Base-by-base conservation (phyloP, 2,888 invertebrate genomes). In the Xestobium rufovillosum region DNA sequence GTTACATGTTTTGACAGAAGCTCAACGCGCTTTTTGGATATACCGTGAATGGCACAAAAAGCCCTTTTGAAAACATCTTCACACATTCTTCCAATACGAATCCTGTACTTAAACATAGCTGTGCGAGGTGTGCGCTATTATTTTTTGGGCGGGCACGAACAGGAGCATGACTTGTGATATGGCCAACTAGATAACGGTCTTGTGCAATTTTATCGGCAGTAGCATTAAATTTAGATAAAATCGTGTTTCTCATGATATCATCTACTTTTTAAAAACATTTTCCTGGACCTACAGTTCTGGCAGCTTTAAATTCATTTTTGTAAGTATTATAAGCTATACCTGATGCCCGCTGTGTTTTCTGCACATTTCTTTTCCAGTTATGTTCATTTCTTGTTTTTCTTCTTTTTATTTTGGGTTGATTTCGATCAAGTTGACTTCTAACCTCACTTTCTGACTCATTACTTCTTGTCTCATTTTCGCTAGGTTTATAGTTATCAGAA, bases 21-120 rank as follows among this genome's bases (percentile, higher is more conserved):
- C 6, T 19, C 23, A 19, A 19, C 23, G 6, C 23, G 6, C n/a
- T 19, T 19, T 8, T 6, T 8, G 6, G 23, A 19, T 19, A 19
- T 19, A 19, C 23, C n/a, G 23, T 19, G 23, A 19, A 19, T 19
- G 6, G 23, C 23, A 19, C 23, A 6, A 19, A 19, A 19, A n/a
- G 23, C 23, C n/a, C n/a, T 19, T 19, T 19, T 19, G 23, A 6
- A 19, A 6, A 19, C 23, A 8, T n/a, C n/a, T 8, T 19, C 23
- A 19, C 6, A 19, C n/a, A 19, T 19, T 19, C n/a, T 6, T 6
- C 23, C 23, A 19, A 19, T 19, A 19, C 23, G 23, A n/a, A 19
- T 19, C 23, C 23, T 19, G 23, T 19, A 19, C n/a, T 19, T 19
- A 19, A 8, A n/a, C 6, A n/a, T 8, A 19, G n/a, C 23, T 6